Conservation (phyloP, 2,113 vertebrate genomes). For the Charina bottae region DNA sequence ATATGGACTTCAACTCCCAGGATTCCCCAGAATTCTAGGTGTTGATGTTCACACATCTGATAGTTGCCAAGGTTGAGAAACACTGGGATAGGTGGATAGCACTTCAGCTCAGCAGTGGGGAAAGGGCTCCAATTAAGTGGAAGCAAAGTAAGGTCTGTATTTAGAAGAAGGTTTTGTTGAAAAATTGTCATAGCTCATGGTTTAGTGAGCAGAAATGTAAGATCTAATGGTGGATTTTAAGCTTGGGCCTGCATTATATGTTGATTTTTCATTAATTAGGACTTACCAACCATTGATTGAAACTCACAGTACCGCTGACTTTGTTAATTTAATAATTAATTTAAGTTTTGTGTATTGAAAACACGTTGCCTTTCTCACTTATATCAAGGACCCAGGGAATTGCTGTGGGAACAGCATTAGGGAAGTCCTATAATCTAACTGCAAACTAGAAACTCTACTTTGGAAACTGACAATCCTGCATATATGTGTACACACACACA, state of each 20-base stretch:
- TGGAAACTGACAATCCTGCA: neutral
- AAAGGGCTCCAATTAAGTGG: neutral
- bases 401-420: neutral
- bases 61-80: no score
- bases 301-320: neutral
- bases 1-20: no score
- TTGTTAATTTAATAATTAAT: slow-evolving; percentile 1
- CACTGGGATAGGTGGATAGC: neutral
- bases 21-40: no score
- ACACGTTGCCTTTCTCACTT: neutral
- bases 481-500: neutral
- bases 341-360: neutral
- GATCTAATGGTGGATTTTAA: neutral
- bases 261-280: neutral
- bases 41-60: no score
- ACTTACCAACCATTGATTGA: neutral
- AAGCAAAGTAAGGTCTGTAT: neutral
- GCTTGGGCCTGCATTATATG: neutral
- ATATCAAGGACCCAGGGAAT: neutral
- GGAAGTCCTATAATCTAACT: neutral
- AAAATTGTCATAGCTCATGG: neutral
- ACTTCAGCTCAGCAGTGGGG: neutral
- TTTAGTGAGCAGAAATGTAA: neutral
- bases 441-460: neutral
- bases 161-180: neutral